Evolutionary conservation across 2,113 vertebrate genomes (phyloP), one percentile per base, ranked within the genome.

Genomic region (Corvus hawaiiensis): DNA sequence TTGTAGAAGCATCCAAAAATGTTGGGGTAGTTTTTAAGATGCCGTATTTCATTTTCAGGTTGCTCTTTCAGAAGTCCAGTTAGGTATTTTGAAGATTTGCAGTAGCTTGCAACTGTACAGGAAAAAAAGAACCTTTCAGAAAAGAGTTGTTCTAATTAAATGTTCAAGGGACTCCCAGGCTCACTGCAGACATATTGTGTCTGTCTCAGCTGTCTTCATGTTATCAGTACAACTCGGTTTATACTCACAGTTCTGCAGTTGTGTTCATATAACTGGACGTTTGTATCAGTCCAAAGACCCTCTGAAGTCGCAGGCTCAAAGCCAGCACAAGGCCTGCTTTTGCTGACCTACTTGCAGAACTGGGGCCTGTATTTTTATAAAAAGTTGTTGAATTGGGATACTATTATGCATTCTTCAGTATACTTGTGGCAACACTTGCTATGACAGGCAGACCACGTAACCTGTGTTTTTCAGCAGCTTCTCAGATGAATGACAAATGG

Each of bases 281-380:
- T 77, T 67, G 13, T 64, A 23, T 41, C 49, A 8, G 64, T 18
- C 68, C 37, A 2, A 11, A 90, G 92, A 80, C 90, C 90, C 72
- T 83, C 76, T 75, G 88, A 61, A 87, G 68, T 64, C 10, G 3
- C 33, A 59, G 76, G 43, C 68, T 86, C 52, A 16, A 1, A 90
- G 91, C 73, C 73, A 91, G 78, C 58, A 10, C 55, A 43, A 78
- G 88, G 61, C 92, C 88, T 43, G 17, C 76, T 81, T 93, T 41
- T 84, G 41, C 89, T 92, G 92, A 93, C 93, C 93, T 90, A 96
- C 37, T 94, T 96, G 88, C 44, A 82, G 76, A 90, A 51, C 89
- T 51, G 37, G n/a, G 41, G n/a, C 80, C 92, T 82, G 77, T 14
- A 32, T 93, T 96, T 93, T 87, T 80, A 32, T 77, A 27, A 81